These are phyloP conservation scores for Lapara coniferarum DNA, from an alignment of 2,888 invertebrate genomes.

Conservation along the genomic window DNA sequence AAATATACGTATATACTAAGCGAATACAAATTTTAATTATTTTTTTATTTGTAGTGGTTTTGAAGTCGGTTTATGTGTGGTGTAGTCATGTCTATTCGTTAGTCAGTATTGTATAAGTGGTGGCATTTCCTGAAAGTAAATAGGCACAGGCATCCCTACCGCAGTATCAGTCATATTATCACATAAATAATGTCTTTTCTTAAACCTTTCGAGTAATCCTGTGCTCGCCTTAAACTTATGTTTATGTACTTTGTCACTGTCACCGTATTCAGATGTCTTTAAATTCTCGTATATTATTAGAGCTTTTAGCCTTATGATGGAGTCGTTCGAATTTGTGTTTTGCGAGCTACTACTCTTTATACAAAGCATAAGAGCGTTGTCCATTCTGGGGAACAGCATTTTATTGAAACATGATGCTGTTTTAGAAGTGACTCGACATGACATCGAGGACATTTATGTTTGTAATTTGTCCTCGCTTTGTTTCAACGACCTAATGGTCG, in stretches of 20 bases:
- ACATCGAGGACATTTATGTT: constrained; percentile 2
- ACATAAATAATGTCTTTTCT: not conserved
- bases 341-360: not conserved
- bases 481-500: constrained; percentile 11
- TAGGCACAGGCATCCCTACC: not conserved
- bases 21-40: too few relatives aligned
- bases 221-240: constrained; percentile 2
- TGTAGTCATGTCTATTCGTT: not conserved
- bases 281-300: constrained; percentile 12
- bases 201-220: constrained; percentile 7
- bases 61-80: too few relatives aligned
- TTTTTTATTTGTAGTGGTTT: too few relatives aligned
- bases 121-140: not conserved
- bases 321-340: not conserved
- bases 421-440: not conserved
- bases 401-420: constrained; percentile 4
- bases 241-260: not conserved
- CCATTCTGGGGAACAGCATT: constrained; percentile 8
- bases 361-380: not conserved
- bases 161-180: not conserved
- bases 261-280: constrained; percentile 2
- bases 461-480: constrained; percentile 5
- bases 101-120: not conserved
- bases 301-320: constrained; percentile 13
- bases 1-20: too few relatives aligned